Evolutionary conservation across 1,140 invertebrate genomes (phyloP).

Genomic region (Diachasma alloeum): DNA sequence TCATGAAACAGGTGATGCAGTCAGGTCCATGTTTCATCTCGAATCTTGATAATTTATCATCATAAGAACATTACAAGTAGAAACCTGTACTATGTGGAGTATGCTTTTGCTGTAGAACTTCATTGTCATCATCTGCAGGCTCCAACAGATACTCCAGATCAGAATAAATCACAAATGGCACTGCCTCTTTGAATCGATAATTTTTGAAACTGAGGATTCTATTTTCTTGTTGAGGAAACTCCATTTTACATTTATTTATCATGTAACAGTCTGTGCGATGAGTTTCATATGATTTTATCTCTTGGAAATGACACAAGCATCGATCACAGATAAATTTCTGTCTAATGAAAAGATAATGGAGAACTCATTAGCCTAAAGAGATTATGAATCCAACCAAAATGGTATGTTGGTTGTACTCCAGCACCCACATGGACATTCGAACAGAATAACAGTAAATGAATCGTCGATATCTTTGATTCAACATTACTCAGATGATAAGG

Average conservation of each 20-base stretch:
- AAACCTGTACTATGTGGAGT: background rate
- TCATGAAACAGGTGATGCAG: background rate
- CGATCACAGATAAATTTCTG: background rate
- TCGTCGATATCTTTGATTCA: too few species aligned
- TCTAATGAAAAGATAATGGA: background rate
- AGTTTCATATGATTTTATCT: background rate
- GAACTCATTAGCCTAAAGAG: too few species aligned
- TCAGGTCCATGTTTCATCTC: background rate
- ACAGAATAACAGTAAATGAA: too few species aligned
- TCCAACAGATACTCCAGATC: too few species aligned
- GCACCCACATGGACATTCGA: too few species aligned
- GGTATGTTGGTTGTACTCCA: too few species aligned
- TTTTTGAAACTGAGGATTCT: background rate
- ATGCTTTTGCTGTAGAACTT: too few species aligned
- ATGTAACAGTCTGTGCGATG: background rate
- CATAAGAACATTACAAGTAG: background rate
- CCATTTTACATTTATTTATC: background rate
- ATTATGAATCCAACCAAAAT: too few species aligned
- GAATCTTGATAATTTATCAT: background rate
- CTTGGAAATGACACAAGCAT: background rate
- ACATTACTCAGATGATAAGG: too few species aligned
- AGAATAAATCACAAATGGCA: too few species aligned
- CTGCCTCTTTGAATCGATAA: background rate
- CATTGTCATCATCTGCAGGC: too few species aligned
- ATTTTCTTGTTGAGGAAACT: background rate